Evolutionary conservation across 2,113 vertebrate genomes (phyloP).

Genomic region (Cyanistes caeruleus): DNA sequence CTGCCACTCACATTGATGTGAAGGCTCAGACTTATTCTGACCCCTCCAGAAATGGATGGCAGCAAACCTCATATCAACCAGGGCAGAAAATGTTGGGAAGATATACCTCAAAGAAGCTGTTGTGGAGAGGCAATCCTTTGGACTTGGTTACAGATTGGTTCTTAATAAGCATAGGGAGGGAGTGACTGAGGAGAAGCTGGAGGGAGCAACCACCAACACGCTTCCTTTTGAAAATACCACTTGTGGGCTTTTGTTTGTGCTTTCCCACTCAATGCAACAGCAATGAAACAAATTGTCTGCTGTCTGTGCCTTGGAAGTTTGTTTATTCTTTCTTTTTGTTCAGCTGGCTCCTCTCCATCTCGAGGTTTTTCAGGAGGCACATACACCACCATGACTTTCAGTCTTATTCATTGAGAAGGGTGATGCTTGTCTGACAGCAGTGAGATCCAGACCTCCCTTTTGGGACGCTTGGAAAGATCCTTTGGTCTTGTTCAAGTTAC

Average conservation of each 20-base stretch:
- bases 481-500: background rate
- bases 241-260: conserved; percentile 2
- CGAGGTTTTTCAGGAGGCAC: background rate
- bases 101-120: background rate
- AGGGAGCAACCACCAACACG: background rate
- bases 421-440: background rate
- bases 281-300: background rate
- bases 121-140: background rate
- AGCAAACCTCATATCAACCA: background rate
- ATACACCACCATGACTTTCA: background rate
- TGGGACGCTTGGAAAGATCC: background rate
- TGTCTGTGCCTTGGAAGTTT: background rate
- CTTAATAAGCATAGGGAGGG: background rate
- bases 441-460: background rate
- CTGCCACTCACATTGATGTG: background rate
- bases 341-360: background rate
- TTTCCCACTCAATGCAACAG: background rate
- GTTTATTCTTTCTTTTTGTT: background rate
- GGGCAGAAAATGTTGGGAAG: background rate
- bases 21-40: background rate
- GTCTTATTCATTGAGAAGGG: background rate
- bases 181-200: background rate
- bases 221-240: background rate
- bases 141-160: background rate
- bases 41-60: background rate